Percentiles rank a stretch among this genome's conserved stretches.
Conservation (phyloP, 2,797 vertebrate species). For the Channallabes apus region DNA sequence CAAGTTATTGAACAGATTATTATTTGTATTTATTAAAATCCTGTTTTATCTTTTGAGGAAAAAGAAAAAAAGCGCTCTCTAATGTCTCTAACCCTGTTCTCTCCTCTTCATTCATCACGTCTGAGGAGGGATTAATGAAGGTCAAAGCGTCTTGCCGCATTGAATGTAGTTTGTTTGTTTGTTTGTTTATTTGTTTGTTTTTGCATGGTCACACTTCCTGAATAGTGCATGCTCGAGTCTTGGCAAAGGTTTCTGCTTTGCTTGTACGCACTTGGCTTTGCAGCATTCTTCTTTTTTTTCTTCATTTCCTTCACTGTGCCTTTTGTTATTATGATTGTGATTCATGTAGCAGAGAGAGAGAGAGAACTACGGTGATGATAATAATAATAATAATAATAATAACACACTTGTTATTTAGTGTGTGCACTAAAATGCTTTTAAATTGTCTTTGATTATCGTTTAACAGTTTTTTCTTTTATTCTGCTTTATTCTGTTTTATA, state of each 20-base stretch:
- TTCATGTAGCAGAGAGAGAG: background rate
- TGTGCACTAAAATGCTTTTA: conserved; percentile 28
- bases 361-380: background rate
- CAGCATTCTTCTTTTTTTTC: background rate
- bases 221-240: background rate
- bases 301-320: background rate
- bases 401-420: background rate
- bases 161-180: background rate
- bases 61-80: background rate
- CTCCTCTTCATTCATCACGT: background rate
- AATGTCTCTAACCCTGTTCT: background rate
- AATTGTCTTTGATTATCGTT: background rate
- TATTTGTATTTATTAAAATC: background rate
- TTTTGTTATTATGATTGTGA: background rate
- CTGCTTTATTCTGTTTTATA: conserved; percentile 4
- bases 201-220: background rate
- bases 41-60: background rate
- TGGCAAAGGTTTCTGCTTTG: background rate
- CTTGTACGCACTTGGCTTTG: background rate
- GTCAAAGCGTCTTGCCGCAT: background rate
- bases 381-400: background rate
- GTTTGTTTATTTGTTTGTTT: background rate
- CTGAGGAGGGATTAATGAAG: background rate
- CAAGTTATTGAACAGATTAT: background rate
- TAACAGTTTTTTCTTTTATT: background rate